These are phyloP conservation scores for Cordilura impudica DNA, from an alignment of 2,888 invertebrate species.

Conservation along the genomic window DNA sequence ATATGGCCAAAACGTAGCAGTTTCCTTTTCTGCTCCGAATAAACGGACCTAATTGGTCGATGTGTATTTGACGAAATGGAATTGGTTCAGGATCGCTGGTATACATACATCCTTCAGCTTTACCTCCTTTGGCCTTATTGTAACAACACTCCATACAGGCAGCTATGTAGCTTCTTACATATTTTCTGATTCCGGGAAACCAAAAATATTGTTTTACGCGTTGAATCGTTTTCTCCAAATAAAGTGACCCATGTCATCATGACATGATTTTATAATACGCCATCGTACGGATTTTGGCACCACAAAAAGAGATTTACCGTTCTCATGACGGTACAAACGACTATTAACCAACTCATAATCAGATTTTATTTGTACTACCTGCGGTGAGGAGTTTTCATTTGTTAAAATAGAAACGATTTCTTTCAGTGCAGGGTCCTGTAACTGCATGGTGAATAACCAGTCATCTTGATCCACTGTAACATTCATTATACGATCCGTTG, in stretches of 20 bases:
- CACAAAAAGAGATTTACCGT: slow-evolving; percentile 27
- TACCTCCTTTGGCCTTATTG: slow-evolving; percentile 32
- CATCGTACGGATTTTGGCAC: slow-evolving; percentile 39
- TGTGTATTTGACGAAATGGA: slow-evolving; percentile 18
- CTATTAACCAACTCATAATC: slow-evolving; percentile 16
- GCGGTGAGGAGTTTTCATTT: not conserved
- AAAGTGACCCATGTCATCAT: slow-evolving; percentile 12
- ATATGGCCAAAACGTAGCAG: not conserved
- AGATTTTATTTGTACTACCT: not conserved
- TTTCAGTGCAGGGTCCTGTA: slow-evolving; percentile 19
- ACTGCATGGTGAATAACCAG: slow-evolving; percentile 60
- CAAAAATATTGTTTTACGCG: not conserved
- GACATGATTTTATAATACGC: not conserved
- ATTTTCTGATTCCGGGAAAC: too few relatives aligned
- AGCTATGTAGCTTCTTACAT: not conserved
- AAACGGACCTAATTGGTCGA: slow-evolving; percentile 42
- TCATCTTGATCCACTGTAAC: slow-evolving; percentile 29
- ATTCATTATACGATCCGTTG: not conserved
- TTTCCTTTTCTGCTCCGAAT: not conserved
- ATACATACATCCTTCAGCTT: slow-evolving; percentile 12
- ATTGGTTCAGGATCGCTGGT: not conserved
- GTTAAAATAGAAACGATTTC: not conserved
- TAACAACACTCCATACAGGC: slow-evolving; percentile 43
- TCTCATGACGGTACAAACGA: not conserved
- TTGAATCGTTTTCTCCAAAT: not conserved